phyloP scores from a whole-genome alignment of 2,113 vertebrate genomes.

The Microtus montanus region DNA sequence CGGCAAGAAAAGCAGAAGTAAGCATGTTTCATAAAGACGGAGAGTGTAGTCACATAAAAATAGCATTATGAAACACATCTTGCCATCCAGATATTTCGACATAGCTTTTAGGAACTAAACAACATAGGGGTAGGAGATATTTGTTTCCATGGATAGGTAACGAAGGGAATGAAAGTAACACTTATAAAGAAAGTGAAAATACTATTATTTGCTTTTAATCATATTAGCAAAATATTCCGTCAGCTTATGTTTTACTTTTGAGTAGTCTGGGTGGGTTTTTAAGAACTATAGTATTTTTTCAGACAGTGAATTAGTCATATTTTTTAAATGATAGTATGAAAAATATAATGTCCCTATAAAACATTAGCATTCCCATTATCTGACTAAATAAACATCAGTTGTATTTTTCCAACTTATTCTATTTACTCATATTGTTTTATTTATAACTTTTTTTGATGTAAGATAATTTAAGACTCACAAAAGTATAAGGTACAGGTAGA shows the following conservation, averaged over 20 bases:
- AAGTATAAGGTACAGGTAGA: neutral
- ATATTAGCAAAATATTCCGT: conserved; percentile 49
- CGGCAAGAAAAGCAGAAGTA: conserved; percentile 59
- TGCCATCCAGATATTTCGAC: neutral
- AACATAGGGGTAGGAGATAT: neutral
- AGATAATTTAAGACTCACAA: neutral
- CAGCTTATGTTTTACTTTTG: conserved; percentile 43
- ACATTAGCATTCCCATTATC: neutral
- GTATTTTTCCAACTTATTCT: neutral
- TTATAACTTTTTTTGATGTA: conserved; percentile 5
- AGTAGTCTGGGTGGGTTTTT: neutral
- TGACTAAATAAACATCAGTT: neutral
- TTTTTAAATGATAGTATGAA: neutral
- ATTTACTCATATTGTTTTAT: neutral
- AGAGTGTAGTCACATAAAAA: conserved; percentile 54
- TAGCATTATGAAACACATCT: conserved; percentile 16
- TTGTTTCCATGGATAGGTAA: conserved; percentile 64
- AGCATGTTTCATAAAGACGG: conserved; percentile 6
- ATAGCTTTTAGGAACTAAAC: conserved; percentile 34
- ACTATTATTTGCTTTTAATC: conserved; percentile 61
- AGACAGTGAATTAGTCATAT: neutral
- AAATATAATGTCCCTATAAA: neutral
- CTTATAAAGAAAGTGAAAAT: conserved; percentile 55
- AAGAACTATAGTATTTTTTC: neutral
- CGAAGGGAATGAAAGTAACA: conserved; percentile 61